phyloP scores from a whole-genome alignment of 2,888 invertebrate genomes.

The Aplocera efformata region DNA sequence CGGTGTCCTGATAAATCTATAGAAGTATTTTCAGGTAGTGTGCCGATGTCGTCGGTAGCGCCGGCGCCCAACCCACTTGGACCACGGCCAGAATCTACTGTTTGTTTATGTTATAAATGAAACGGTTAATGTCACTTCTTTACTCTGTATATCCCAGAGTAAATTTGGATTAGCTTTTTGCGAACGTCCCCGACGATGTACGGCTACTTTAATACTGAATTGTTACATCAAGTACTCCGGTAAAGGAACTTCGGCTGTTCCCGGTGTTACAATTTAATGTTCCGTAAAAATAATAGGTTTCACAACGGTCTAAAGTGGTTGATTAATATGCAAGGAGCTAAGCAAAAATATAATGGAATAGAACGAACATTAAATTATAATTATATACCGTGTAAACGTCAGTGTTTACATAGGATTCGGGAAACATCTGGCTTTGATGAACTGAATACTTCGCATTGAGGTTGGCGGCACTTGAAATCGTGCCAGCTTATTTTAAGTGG shows the following conservation, averaged over 20 bases:
- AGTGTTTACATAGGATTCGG: constrained; percentile 64
- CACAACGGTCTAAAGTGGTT: not conserved
- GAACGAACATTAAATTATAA: constrained; percentile 45
- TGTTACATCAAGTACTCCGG: too few relatives aligned
- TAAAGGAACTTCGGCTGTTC: too few relatives aligned
- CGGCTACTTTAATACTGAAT: too few relatives aligned
- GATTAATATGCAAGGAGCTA: constrained; percentile 15
- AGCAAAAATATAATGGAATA: constrained; percentile 38
- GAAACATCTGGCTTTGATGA: constrained; percentile 77
- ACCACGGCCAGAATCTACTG: constrained; percentile 57
- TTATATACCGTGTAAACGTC: constrained; percentile 45
- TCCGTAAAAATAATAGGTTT: not conserved
- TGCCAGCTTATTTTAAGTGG: constrained; percentile 79
- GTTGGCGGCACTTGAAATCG: constrained; percentile 74
- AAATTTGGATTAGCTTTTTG: constrained; percentile 16
- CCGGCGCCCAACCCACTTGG: constrained; percentile 71
- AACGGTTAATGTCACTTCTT: constrained; percentile 18
- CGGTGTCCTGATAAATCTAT: constrained; percentile 48
- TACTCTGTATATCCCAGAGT: constrained; percentile 11
- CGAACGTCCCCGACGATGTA: constrained; percentile 3
- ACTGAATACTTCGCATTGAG: constrained; percentile 75
- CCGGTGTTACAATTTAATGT: too few relatives aligned
- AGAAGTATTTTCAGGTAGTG: constrained; percentile 48
- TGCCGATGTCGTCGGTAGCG: constrained; percentile 49
- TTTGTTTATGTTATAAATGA: constrained; percentile 71